Conservation (phyloP, 2,113 vertebrate species). For the Emydocephalus ijimae region DNA sequence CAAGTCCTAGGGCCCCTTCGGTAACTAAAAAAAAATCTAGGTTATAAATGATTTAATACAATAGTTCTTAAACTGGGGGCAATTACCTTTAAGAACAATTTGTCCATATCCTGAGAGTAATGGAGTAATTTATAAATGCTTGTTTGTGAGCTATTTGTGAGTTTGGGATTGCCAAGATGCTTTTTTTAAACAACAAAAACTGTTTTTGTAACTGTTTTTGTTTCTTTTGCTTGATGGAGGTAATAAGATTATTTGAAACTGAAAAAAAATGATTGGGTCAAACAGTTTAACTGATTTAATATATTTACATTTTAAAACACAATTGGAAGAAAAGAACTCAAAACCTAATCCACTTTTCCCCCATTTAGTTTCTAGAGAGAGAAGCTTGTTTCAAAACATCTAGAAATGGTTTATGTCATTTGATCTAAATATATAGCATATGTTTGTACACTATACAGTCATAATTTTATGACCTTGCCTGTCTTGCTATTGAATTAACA, state of each 20-base stretch:
- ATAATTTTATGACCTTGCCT: constrained; percentile 39
- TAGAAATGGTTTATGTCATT: background rate
- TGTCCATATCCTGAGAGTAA: background rate
- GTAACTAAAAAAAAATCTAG: background rate
- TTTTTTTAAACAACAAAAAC: background rate
- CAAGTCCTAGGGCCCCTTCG: too few species aligned
- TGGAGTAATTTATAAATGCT: background rate
- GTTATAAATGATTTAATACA: background rate
- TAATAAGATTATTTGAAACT: background rate
- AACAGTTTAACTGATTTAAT: background rate
- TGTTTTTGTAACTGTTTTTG: background rate
- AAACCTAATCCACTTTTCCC: background rate
- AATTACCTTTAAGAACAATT: background rate
- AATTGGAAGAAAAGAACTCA: background rate
- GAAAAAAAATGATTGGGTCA: background rate
- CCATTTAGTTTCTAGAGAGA: background rate
- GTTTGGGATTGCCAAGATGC: background rate
- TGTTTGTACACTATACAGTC: constrained; percentile 39
- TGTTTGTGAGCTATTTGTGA: too few species aligned
- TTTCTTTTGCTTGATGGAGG: background rate
- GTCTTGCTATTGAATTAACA: constrained; percentile 42
- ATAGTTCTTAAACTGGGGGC: background rate
- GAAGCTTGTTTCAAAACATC: background rate
- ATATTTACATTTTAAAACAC: background rate
- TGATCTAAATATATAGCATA: constrained; percentile 33